Evolutionary conservation across 2,113 vertebrate genomes (phyloP).

Genomic region (Syngnathus scovelli): DNA sequence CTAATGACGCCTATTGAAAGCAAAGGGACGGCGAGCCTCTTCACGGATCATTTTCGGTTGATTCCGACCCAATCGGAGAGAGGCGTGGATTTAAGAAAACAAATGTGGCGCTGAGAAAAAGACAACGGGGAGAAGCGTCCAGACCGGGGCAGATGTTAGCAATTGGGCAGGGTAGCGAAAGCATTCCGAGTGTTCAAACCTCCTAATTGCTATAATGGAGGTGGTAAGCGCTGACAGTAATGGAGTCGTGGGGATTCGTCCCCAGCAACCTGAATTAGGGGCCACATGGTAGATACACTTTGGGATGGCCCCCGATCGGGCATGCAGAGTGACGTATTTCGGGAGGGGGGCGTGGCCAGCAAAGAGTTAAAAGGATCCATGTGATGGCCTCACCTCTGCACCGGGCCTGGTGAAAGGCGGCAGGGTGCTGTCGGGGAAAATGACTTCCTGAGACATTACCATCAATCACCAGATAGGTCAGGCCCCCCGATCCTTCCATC

Average conservation of each 20-base stretch:
- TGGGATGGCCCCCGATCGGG: slow-evolving; percentile 50
- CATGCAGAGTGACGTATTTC: neutral
- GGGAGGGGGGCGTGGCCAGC: slow-evolving; percentile 27
- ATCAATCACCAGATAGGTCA: slow-evolving; percentile 68
- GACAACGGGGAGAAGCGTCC: slow-evolving; percentile 50
- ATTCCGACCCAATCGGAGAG: slow-evolving; percentile 74
- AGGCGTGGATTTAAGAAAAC: slow-evolving; percentile 74
- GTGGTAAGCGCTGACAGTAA: slow-evolving; percentile 72
- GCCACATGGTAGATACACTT: slow-evolving; percentile 60
- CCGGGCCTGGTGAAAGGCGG: slow-evolving; percentile 68
- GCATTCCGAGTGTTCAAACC: slow-evolving; percentile 70
- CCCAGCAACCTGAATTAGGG: slow-evolving; percentile 65
- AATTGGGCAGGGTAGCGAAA: slow-evolving; percentile 64
- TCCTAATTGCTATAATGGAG: slow-evolving; percentile 74
- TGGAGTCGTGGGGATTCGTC: slow-evolving; percentile 65
- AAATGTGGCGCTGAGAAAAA: slow-evolving; percentile 58
- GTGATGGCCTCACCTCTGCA: slow-evolving; percentile 70
- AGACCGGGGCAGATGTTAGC: slow-evolving; percentile 72
- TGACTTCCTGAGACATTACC: slow-evolving; percentile 78
- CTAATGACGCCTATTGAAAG: slow-evolving; percentile 77
- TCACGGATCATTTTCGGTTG: slow-evolving; percentile 77
- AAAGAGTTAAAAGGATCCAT: slow-evolving; percentile 67
- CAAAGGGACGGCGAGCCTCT: slow-evolving; percentile 58
- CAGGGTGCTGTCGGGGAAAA: slow-evolving; percentile 70
- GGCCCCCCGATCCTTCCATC: slow-evolving; percentile 52